Evolutionary conservation across 2,888 invertebrate genomes (phyloP).

Genomic region (Papilio protenor): DNA sequence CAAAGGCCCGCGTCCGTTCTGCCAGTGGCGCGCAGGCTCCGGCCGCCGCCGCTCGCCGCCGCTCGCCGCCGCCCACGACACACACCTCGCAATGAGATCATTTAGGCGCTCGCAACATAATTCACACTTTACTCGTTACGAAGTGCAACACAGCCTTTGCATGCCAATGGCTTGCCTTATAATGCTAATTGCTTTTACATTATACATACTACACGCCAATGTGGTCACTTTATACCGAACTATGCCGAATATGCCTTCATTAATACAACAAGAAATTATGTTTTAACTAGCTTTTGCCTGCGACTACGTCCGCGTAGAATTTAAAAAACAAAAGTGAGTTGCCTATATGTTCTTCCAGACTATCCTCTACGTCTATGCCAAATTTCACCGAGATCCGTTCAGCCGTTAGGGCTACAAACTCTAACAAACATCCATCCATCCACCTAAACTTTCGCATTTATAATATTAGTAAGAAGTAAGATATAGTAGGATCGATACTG

Average conservation of each 20-base stretch:
- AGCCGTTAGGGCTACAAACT: too few relatives aligned
- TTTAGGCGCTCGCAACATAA: conserved; percentile 71
- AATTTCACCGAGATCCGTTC: too few relatives aligned
- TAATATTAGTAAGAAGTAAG: too few relatives aligned
- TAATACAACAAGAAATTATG: conserved; percentile 2
- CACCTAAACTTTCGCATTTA: too few relatives aligned
- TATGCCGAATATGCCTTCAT: conserved; percentile 2
- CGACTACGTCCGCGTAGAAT: too few relatives aligned
- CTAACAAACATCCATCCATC: too few relatives aligned
- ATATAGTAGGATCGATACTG: neutral
- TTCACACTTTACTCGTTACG: conserved; percentile 67
- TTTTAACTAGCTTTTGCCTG: neutral
- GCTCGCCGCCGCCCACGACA: conserved; percentile 66
- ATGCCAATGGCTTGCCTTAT: conserved; percentile 46
- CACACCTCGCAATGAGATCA: conserved; percentile 73
- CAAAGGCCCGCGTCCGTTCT: conserved; percentile 65
- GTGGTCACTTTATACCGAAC: neutral
- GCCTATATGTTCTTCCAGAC: too few relatives aligned
- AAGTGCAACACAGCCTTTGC: conserved; percentile 58
- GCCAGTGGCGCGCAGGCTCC: conserved; percentile 57
- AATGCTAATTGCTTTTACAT: conserved; percentile 44
- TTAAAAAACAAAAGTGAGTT: too few relatives aligned
- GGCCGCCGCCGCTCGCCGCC: conserved; percentile 56
- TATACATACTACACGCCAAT: conserved; percentile 24
- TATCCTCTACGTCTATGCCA: too few relatives aligned